Base-by-base conservation (phyloP, 2,797 vertebrate species). In the Pitangus sulphuratus region DNA sequence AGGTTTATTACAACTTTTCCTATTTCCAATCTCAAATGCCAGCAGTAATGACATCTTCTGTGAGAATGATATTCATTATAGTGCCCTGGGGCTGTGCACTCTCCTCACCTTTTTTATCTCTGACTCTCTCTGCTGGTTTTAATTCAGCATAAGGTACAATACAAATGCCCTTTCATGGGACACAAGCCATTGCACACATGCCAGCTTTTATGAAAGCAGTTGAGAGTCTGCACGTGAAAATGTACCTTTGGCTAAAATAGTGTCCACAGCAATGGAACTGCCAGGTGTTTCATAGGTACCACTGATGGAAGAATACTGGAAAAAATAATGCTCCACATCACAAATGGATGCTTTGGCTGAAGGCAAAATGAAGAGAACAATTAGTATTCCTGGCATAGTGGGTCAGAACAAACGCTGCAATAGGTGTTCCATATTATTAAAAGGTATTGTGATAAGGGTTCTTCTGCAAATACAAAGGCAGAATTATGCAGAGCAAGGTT, bases 381-480 rank as follows among this genome's bases (percentile, higher is more conserved):
- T 84, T 78, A 90, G 89, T 89, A 96, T 97, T 97, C 94, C 84
- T 28, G n/a, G 70, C 39, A 93, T 90, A 95, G 66, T 37, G 60
- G 47, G 39, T 28, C 89, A 80, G 93, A 94, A 62, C 44, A 97
- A 92, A 89, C 6, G n/a, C 51, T 84, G 78, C 72, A 84, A 62
- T 83, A 94, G 79, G 70, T 80, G 58, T 54, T 65, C 51, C 17
- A 5, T 87, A 81, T 97, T 96, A 97, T 95, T 97, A 96, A 96
- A 91, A 96, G 19, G 48, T 86, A 74, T 48, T 58, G 30, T 68
- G 95, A 98, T 97, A 96, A 97, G 85, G 45, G 60, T 92, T 51
- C 72, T 87, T 87, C 65, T 93, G 78, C 90, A 95, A 96, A 94
- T 83, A 97, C 89, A 96, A 95, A 97, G 75, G 71, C 57, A 82